Conservation (phyloP, 2,797 vertebrate species). For the Miichthys miiuy region DNA sequence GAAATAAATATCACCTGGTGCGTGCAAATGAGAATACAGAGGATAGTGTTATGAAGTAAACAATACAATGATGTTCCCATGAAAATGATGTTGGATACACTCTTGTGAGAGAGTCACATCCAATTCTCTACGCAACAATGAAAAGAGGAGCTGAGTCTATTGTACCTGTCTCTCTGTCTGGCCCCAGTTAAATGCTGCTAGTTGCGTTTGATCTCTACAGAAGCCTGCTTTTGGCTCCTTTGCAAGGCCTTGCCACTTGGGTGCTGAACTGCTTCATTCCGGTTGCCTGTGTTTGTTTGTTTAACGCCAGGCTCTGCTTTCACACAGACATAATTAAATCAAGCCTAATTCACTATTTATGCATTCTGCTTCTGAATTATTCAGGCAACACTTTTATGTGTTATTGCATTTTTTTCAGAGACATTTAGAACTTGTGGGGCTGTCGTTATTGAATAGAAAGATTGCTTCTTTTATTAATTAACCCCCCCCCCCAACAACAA, state of each 20-base stretch:
- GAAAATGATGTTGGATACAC: constrained; percentile 55
- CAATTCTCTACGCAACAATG: constrained; percentile 49
- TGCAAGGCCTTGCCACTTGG: constrained; percentile 71
- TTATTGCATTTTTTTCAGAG: constrained; percentile 83
- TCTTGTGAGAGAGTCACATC: constrained; percentile 50
- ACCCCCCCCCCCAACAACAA: constrained; percentile 30
- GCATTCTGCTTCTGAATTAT: constrained; percentile 86
- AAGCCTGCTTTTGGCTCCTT: constrained; percentile 69
- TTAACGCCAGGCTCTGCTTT: constrained; percentile 78
- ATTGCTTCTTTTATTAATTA: constrained; percentile 86
- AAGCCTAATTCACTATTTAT: constrained; percentile 88
- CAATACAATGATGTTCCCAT: constrained; percentile 41
- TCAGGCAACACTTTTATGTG: constrained; percentile 85
- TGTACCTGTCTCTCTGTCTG: constrained; percentile 57
- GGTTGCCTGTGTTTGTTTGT: constrained; percentile 82
- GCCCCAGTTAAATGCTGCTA: constrained; percentile 62
- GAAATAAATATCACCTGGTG: constrained; percentile 47
- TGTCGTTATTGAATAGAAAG: constrained; percentile 80
- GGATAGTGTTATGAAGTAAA: constrained; percentile 52
- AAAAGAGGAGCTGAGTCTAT: constrained; percentile 46
- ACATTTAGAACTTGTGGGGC: constrained; percentile 77
- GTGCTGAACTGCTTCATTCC: constrained; percentile 75
- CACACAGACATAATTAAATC: constrained; percentile 86
- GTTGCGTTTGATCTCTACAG: constrained; percentile 73
- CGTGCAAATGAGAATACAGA: constrained; percentile 40